Evolutionary conservation across 35 echinoderm and acorn worm species (phyloP).

Genomic region (Diadema setosum): DNA sequence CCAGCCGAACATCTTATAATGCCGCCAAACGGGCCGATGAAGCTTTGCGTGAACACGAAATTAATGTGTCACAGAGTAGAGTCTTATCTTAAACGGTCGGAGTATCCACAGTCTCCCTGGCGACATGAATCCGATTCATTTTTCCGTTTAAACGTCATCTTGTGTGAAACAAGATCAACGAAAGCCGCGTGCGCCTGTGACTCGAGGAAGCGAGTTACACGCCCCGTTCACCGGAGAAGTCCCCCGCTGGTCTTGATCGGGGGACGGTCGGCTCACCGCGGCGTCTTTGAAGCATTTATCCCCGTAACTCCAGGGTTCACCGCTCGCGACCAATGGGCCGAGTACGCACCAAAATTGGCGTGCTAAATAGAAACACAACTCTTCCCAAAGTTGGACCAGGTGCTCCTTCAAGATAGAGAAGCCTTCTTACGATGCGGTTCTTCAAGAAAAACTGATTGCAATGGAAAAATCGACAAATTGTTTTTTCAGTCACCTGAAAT

Average conservation of each 20-base stretch:
- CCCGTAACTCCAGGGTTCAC: neutral
- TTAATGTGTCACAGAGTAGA: neutral
- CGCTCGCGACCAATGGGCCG: neutral
- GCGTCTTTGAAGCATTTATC: neutral
- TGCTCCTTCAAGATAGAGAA: no score
- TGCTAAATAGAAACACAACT: constrained; percentile 3
- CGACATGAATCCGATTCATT: neutral
- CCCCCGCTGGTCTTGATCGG: neutral
- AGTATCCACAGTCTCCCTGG: neutral
- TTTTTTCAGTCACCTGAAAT: neutral
- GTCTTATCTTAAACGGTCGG: neutral
- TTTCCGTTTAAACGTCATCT: neutral
- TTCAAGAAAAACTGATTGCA: no score
- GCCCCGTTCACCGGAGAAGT: neutral
- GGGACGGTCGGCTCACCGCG: neutral
- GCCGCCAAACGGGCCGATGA: neutral
- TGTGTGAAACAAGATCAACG: neutral
- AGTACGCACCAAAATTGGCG: constrained; percentile 2
- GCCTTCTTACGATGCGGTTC: no score
- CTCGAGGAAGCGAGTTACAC: neutral
- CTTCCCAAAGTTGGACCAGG: neutral
- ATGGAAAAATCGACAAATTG: neutral
- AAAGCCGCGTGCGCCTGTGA: neutral
- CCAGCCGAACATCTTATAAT: neutral
- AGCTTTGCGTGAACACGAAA: constrained; percentile 12